Conservation (phyloP, 2,113 vertebrate genomes). For the cat (Felis catus) region F.catus_Fca126_mat1.0 CM031420.1:145822001-145822500, state of each 20-base stretch:
- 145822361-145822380: constrained; percentile 22
- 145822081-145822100: not conserved
- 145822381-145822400: constrained; percentile 29
- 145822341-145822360: not conserved
- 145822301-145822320: not conserved
- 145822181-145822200: not conserved
- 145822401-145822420: constrained; percentile 58
- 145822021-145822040: not conserved
- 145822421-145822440: constrained; percentile 60
- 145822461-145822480: constrained; percentile 59
- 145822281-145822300: not conserved
- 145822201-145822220: not conserved
- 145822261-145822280: not conserved
- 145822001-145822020: not conserved
- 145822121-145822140: not conserved
- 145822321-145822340: not conserved
- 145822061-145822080: not conserved
- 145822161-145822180: not conserved
- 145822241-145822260: not conserved
- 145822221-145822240: not conserved
- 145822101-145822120: not conserved
- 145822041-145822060: not conserved
- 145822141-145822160: not conserved
- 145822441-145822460: constrained; percentile 42
- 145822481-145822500: constrained; percentile 19